A percentile compares a stretch with the other conserved stretches of the same genome.
phyloP scores from a whole-genome alignment of 2,888 invertebrate species.

The Molorchus minor region DNA sequence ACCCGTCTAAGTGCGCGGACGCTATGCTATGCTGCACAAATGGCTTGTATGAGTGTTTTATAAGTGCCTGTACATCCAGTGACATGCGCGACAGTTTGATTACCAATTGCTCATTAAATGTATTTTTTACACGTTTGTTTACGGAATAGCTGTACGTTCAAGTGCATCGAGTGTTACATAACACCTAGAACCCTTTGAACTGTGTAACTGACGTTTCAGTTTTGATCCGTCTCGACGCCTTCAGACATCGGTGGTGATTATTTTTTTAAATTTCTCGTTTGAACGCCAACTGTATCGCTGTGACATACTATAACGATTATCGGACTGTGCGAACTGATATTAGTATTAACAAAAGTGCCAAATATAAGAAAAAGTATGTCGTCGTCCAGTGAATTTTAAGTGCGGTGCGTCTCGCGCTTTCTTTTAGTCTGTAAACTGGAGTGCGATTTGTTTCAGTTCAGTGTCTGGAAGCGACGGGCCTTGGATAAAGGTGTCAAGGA shows the following conservation, averaged over 20 bases:
- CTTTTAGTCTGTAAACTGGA: conserved; percentile 6
- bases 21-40: conserved; percentile 40
- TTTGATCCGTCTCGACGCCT: conserved; percentile 12
- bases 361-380: conserved; percentile 10
- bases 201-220: conserved; percentile 28
- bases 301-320: conserved; percentile 10
- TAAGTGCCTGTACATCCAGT: conserved; percentile 41
- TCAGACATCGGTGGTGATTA: conserved; percentile 33
- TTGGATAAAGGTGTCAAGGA: conserved; percentile 49
- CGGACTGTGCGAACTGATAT: conserved; percentile 19
- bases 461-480: conserved; percentile 58
- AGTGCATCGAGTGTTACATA: conserved; percentile 41
- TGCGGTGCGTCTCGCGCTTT: conserved; percentile 8
- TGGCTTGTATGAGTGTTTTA: conserved; percentile 33
- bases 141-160: conserved; percentile 38
- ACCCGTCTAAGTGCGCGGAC: conserved; percentile 58
- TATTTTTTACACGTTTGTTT: conserved; percentile 44
- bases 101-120: conserved; percentile 40
- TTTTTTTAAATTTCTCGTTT: conserved; percentile 31
- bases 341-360: conserved; percentile 13
- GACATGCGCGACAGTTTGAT: conserved; percentile 50
- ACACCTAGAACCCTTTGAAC: conserved; percentile 33
- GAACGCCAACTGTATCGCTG: conserved; percentile 5
- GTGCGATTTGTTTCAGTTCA: conserved; percentile 55
- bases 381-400: conserved; percentile 19